phyloP scores from a whole-genome alignment of 2,113 vertebrate species.

The Phoenicopterus ruber region DNA sequence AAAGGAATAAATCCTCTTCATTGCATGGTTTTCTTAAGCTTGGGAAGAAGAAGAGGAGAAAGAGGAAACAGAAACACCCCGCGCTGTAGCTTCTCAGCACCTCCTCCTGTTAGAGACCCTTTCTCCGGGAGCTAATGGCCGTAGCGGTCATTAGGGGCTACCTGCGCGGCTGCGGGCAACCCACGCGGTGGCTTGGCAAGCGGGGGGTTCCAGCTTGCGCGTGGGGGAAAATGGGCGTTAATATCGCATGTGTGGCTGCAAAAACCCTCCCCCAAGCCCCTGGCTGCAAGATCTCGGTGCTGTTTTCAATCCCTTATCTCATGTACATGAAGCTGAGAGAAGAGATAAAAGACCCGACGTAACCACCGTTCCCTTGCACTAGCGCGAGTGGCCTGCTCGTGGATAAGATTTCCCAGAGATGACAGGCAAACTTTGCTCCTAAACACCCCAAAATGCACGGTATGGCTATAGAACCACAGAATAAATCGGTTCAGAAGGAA shows the following conservation, averaged over 20 bases:
- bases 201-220: neutral
- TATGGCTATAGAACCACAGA: neutral
- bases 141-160: too few species aligned
- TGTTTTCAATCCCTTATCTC: neutral
- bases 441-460: accelerated
- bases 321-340: neutral
- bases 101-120: neutral
- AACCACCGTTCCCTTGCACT: neutral
- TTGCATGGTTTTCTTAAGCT: neutral
- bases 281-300: neutral
- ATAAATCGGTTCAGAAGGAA: neutral
- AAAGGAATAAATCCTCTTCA: neutral
- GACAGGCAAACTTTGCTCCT: neutral
- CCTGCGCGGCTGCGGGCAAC: neutral
- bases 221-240: neutral
- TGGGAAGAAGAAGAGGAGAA: neutral
- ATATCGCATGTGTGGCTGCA: neutral
- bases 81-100: neutral
- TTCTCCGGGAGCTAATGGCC: too few species aligned
- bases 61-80: too few species aligned
- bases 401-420: neutral
- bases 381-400: accelerated
- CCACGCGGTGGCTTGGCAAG: neutral
- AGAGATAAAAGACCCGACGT: neutral
- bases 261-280: neutral